phyloP scores from a whole-genome alignment of 2,113 vertebrate genomes.

The Deroptyus accipitrinus region DNA sequence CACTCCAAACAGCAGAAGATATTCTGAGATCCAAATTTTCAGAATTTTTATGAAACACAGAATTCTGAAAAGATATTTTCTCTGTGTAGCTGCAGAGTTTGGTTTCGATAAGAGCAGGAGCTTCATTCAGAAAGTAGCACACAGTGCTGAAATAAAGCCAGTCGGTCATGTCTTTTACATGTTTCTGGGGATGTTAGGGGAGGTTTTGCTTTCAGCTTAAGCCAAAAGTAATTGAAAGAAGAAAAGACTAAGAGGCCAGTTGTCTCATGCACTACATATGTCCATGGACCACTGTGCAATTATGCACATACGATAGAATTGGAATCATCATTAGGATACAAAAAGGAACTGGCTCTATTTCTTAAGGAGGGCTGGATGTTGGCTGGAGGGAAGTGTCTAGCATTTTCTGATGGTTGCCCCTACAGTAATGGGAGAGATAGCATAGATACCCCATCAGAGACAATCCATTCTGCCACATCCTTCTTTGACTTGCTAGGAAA shows the following conservation, averaged over 20 bases:
- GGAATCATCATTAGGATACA: background rate
- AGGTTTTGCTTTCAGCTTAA: background rate
- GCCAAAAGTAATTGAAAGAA: background rate
- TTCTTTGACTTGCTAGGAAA: background rate
- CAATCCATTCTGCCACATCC: background rate
- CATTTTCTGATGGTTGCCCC: background rate
- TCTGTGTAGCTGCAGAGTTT: background rate
- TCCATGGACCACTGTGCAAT: background rate
- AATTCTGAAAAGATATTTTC: background rate
- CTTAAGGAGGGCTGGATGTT: background rate
- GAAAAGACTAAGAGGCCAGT: background rate
- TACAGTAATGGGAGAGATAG: background rate
- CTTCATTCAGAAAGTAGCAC: background rate
- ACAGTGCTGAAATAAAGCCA: background rate
- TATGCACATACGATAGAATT: background rate
- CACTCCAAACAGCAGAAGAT: background rate
- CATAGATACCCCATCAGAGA: too few species aligned
- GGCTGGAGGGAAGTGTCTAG: background rate
- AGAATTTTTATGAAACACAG: background rate
- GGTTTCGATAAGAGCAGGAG: rapidly evolving
- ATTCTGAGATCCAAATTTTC: background rate
- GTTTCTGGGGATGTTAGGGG: background rate
- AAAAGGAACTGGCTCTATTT: background rate
- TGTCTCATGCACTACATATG: too few species aligned
- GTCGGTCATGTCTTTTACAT: background rate